Percentiles rank a stretch among this genome's conserved stretches.
Evolutionary conservation across 2,888 invertebrate species (phyloP).

Genomic region (Cylloceria caligata): DNA sequence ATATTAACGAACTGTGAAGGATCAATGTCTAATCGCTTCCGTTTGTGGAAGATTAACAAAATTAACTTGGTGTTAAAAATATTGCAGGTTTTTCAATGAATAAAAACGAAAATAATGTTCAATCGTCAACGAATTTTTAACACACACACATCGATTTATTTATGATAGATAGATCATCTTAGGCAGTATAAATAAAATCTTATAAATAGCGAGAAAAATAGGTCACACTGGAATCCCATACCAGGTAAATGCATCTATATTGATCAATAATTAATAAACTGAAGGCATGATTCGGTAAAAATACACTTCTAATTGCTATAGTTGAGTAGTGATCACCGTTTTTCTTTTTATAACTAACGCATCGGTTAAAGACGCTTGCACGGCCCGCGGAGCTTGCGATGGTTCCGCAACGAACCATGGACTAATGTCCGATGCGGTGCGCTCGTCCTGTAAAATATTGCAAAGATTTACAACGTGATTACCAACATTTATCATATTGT

Average conservation of each 20-base stretch:
- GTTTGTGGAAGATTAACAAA: too few relatives aligned
- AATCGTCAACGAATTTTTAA: conserved; percentile 16
- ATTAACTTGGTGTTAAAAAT: not conserved
- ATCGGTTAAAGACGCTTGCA: conserved; percentile 87
- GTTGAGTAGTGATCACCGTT: conserved; percentile 94
- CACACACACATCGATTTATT: conserved; percentile 42
- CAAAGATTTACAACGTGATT: not conserved
- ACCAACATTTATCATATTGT: not conserved
- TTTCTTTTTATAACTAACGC: conserved; percentile 92
- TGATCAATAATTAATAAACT: conserved; percentile 54
- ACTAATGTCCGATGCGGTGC: conserved; percentile 85
- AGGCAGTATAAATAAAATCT: conserved; percentile 66
- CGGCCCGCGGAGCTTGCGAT: conserved; percentile 87
- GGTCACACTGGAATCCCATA: conserved; percentile 64
- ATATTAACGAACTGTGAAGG: too few relatives aligned
- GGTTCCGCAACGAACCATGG: conserved; percentile 92
- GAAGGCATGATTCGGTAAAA: conserved; percentile 60
- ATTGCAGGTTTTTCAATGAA: not conserved
- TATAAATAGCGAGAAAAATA: conserved; percentile 56
- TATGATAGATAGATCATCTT: conserved; percentile 36
- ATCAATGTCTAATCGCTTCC: too few relatives aligned
- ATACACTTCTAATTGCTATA: conserved; percentile 83
- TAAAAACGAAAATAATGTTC: not conserved
- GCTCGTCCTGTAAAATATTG: conserved; percentile 83
- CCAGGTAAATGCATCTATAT: conserved; percentile 64